Percentiles rank a stretch among this genome's conserved stretches.
Conservation (phyloP, 2,888 invertebrate genomes). For the Craniophora ligustri region DNA sequence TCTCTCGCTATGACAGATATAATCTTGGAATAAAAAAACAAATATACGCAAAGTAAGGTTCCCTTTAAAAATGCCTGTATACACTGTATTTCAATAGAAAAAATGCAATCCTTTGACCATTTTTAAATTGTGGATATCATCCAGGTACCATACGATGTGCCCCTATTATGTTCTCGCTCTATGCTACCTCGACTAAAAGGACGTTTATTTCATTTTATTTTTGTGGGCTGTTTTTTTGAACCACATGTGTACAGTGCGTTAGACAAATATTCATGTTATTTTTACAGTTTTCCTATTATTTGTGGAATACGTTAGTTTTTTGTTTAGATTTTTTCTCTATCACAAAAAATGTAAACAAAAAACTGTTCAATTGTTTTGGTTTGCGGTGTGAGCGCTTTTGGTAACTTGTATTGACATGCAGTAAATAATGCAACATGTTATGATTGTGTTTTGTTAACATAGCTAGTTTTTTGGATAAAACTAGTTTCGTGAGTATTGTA, state of each 20-base stretch:
- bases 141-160: background rate
- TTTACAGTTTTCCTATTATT: slow-evolving; percentile 13
- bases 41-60: background rate
- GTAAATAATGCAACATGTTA: background rate
- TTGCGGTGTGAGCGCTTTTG: background rate
- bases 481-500: no score
- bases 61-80: background rate
- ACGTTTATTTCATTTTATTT: slow-evolving; percentile 27
- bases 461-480: no score
- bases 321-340: slow-evolving; percentile 3
- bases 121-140: slow-evolving; percentile 21
- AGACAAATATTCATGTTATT: slow-evolving; percentile 36
- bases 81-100: slow-evolving; percentile 9
- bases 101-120: background rate
- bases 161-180: slow-evolving; percentile 1
- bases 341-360: no score
- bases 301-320: slow-evolving; percentile 1
- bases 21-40: slow-evolving; percentile 7
- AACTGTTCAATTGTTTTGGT: slow-evolving; percentile 3
- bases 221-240: slow-evolving; percentile 14
- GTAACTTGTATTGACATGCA: background rate
- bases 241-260: slow-evolving; percentile 15
- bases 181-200: slow-evolving; percentile 12
- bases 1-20: slow-evolving; percentile 9
- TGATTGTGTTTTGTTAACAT: background rate